Evolutionary conservation across 1,140 invertebrate genomes (phyloP).

Genomic region (Bradysia coprophila): DNA sequence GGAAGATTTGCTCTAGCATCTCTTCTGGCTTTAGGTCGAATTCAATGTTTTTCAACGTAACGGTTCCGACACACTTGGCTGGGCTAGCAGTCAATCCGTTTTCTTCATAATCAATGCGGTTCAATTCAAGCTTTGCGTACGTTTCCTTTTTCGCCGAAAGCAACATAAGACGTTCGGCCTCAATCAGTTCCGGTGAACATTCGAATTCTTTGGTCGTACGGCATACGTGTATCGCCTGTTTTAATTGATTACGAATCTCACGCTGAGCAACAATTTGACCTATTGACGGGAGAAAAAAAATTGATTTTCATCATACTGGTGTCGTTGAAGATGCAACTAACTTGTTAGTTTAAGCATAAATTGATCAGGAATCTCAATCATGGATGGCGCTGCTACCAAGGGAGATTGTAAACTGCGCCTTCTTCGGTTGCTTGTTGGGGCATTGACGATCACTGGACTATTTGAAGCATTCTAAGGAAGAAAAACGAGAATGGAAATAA

Average conservation of each 20-base stretch:
- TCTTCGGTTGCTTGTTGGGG: neutral
- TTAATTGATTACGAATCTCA: neutral
- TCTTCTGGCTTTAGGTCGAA: neutral
- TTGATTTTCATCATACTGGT: too few species aligned
- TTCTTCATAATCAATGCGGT: neutral
- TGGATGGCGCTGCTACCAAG: neutral
- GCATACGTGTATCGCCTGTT: neutral
- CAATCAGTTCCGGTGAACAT: neutral
- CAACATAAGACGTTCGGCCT: neutral
- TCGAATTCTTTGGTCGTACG: neutral
- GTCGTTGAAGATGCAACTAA: too few species aligned
- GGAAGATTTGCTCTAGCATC: neutral
- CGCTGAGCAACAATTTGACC: neutral
- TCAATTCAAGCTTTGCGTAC: neutral
- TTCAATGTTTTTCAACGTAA: neutral
- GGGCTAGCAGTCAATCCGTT: neutral
- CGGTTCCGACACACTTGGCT: neutral
- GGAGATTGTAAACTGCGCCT: neutral
- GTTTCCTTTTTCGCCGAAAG: neutral
- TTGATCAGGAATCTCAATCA: neutral
- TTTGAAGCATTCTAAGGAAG: neutral
- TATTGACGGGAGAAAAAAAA: too few species aligned
- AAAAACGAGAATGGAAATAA: too few species aligned
- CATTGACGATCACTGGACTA: neutral
- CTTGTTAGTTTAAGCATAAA: neutral